Evolutionary conservation across 2,113 vertebrate species (phyloP).

Genomic region (Pseudorasbora parva): DNA sequence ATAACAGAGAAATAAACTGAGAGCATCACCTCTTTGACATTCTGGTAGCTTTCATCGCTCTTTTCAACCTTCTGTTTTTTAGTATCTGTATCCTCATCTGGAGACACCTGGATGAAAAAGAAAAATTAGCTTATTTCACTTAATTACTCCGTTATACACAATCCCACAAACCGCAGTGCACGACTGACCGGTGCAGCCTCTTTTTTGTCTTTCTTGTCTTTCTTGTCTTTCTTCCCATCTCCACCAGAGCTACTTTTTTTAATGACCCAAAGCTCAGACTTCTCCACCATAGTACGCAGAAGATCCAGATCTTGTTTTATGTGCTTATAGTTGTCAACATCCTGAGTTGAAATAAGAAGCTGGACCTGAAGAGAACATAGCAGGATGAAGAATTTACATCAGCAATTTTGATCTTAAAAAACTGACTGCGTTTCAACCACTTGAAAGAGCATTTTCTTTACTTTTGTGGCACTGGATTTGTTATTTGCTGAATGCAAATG

Average conservation of each 20-base stretch:
- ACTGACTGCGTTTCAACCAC: not conserved
- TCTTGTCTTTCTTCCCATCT: conserved; percentile 79
- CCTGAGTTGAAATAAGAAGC: conserved; percentile 92
- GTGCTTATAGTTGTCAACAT: conserved; percentile 97
- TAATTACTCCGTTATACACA: not conserved
- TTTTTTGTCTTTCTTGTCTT: conserved; percentile 56
- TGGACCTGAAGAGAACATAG: conserved; percentile 80
- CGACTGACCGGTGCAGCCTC: conserved; percentile 4
- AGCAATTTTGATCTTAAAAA: not conserved
- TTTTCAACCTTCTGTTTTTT: conserved; percentile 81
- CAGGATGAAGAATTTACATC: not conserved
- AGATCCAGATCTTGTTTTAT: conserved; percentile 94
- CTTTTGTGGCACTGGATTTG: not conserved
- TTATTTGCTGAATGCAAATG: not conserved
- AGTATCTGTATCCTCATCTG: conserved; percentile 74
- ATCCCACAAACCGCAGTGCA: not conserved
- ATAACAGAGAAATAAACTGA: not conserved
- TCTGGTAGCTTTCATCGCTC: conserved; percentile 93
- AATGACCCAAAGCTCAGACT: conserved; percentile 97
- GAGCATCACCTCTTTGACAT: conserved; percentile 83
- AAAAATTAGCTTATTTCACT: not conserved
- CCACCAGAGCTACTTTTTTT: conserved; percentile 86
- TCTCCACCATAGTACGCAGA: conserved; percentile 95
- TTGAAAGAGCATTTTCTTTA: not conserved
- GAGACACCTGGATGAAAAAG: conserved; percentile 34